Evolutionary conservation across 2,888 invertebrate species (phyloP), one percentile per base, ranked within the genome.

Genomic region (Argyresthia goedartella): DNA sequence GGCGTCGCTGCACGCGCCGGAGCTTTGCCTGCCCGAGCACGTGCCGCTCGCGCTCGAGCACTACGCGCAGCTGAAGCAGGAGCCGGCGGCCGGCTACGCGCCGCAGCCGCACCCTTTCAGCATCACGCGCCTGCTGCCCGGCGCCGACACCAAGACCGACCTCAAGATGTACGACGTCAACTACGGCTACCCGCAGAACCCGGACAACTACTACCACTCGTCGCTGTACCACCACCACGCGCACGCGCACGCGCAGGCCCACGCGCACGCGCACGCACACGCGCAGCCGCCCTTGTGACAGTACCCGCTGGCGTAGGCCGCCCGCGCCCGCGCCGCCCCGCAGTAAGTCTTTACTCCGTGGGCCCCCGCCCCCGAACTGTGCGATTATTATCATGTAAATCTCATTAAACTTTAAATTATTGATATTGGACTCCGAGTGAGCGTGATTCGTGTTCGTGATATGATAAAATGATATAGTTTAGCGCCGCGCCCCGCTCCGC

Each of bases 91-190:
- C n/a, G 91, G 91, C 43, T 94, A 94, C 71, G 93, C 95, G 54
- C 93, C 94, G 13, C 91, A 94, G 60, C 94, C 91, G 73, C 97
- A 96, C 73, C 97, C 97, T 25, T 98, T 98, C 88, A 96, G 96
- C 76, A 98, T 98, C 80, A 96, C 95, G 66, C 92, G 96, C 77
- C 89, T 98, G 72, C 89, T 98, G 69, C 96, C 97, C 52, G 91
- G 91, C 58, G 91, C 92, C 51, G 95, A 95, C 76, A 92, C 93
- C 60, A 95, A 96, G 80, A 89, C 95, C 60, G 96, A 96, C 81
- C 91, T 95, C 65, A 96, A 96, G 84, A 95, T 96, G 94, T 96
- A 96, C 85, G 95, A 94, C 70, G 94, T 93, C 84, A 89, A 90
- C 60, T 85, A 85, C 53, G 88, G 89, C 43, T 87, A 88, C 61